Evolutionary conservation across 2,888 invertebrate genomes (phyloP), one percentile per base, ranked within the genome.

Genomic region (Colletes collaris): DNA sequence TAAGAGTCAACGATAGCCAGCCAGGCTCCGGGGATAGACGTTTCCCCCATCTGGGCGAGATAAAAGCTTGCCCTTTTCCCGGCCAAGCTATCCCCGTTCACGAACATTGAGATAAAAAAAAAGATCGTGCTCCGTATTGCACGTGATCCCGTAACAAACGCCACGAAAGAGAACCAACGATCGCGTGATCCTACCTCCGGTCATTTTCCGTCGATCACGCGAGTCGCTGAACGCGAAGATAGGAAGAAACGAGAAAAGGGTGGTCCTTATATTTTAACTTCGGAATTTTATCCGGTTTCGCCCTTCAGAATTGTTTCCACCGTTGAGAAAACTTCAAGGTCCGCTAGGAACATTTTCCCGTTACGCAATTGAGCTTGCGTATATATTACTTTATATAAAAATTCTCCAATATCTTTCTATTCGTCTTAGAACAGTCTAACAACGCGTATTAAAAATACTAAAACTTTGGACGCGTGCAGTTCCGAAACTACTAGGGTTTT

Each of bases 181-280:
- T 53, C 66, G 53, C 44, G 27, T 46, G 69, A 69, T 71, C 64
- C 52, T 67, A 52, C 35, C 19, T 10, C 35, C 13, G 7, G 46
- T 67, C 6, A 16, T 50, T 40, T 40, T 40, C 7, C n/a, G 4
- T 4, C 19, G 65, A 68, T 72, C 81, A 79, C 68, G 75, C 69
- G 58, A 79, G 27, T 10, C 19, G 52, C 16, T 55, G 74, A 49
- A 44, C 60, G 4, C 56, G 56, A 55, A 58, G 58, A 64, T 46
- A 64, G 19, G 49, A 40, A 53, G 49, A 60, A 68, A 53, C 58
- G 40, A n/a, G 60, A 65, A 40, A 27, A 27, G 27, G 2, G 27
- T 27, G 27, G 16, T 16, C 16, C 16, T 16, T 16, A 16, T 16
- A 27, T 27, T 27, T 27, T 27, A 27, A 27, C 27, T 2, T 2